Percentiles rank a stretch among this genome's conserved stretches.
These are phyloP conservation scores for Pseudococcus longispinus DNA, from an alignment of 2,888 invertebrate species.

Conservation along the genomic window DNA sequence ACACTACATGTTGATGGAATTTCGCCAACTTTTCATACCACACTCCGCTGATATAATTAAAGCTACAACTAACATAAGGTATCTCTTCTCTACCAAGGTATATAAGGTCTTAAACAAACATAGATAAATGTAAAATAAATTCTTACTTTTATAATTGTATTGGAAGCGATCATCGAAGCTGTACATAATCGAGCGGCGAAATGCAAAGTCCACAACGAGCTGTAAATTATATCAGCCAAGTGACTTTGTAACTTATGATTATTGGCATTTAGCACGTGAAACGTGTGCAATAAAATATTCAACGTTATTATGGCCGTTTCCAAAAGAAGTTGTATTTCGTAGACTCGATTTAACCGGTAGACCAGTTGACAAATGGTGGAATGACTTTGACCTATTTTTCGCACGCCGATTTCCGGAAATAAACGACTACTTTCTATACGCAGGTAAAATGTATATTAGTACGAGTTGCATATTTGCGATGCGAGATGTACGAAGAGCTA, in stretches of 20 bases:
- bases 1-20: background rate
- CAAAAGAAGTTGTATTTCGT: constrained; percentile 39
- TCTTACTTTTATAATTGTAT: constrained; percentile 30
- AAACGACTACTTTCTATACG: constrained; percentile 15
- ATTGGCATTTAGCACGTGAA: constrained; percentile 47
- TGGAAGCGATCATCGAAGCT: constrained; percentile 30
- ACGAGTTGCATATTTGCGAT: constrained; percentile 6
- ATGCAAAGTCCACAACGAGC: constrained; percentile 20
- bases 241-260: constrained; percentile 35
- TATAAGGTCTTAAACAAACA: background rate
- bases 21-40: background rate
- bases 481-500: background rate
- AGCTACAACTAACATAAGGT: background rate
- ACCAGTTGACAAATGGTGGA: constrained; percentile 30
- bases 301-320: constrained; percentile 47
- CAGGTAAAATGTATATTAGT: background rate
- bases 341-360: constrained; percentile 25
- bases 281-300: constrained; percentile 43
- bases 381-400: constrained; percentile 43
- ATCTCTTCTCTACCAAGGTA: background rate
- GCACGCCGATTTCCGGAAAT: constrained; percentile 26
- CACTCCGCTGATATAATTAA: background rate
- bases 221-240: constrained; percentile 31
- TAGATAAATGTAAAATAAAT: background rate
- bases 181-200: constrained; percentile 29